Conservation (phyloP, 2,888 invertebrate genomes). For the Standfussiana lucernea region DNA sequence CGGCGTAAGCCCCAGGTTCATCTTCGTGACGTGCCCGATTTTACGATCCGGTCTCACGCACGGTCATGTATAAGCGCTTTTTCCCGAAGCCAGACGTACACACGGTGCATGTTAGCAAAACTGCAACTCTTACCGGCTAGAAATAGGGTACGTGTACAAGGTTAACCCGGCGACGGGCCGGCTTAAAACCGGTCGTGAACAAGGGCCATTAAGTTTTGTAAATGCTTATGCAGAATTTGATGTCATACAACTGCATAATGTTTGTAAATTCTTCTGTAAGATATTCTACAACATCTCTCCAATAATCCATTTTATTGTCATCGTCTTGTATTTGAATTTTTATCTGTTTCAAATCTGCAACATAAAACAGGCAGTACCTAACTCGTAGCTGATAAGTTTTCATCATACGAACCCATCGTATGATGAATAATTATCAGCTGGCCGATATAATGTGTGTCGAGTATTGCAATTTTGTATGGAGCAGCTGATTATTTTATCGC, state of each 20-base stretch:
- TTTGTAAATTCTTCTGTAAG: slow-evolving; percentile 76
- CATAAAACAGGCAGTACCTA: neutral
- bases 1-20: neutral
- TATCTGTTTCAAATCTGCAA: slow-evolving; percentile 82
- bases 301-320: slow-evolving; percentile 72
- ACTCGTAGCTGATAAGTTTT: too few species aligned
- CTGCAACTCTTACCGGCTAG: neutral
- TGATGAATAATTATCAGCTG: neutral
- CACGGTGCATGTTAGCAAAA: neutral
- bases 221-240: slow-evolving; percentile 77
- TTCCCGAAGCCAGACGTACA: neutral
- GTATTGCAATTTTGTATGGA: neutral
- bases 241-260: slow-evolving; percentile 78
- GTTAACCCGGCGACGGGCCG: neutral
- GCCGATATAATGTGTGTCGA: neutral
- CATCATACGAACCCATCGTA: too few species aligned
- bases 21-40: neutral
- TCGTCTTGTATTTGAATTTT: slow-evolving; percentile 83
- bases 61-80: neutral
- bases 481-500: neutral
- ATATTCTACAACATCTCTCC: slow-evolving; percentile 72
- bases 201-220: slow-evolving; percentile 77
- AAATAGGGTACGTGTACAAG: neutral
- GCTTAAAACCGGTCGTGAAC: neutral
- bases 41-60: too few species aligned